These are phyloP conservation scores for Anthophora plumipes DNA, from an alignment of 2,888 invertebrate species.

Conservation along the genomic window DNA sequence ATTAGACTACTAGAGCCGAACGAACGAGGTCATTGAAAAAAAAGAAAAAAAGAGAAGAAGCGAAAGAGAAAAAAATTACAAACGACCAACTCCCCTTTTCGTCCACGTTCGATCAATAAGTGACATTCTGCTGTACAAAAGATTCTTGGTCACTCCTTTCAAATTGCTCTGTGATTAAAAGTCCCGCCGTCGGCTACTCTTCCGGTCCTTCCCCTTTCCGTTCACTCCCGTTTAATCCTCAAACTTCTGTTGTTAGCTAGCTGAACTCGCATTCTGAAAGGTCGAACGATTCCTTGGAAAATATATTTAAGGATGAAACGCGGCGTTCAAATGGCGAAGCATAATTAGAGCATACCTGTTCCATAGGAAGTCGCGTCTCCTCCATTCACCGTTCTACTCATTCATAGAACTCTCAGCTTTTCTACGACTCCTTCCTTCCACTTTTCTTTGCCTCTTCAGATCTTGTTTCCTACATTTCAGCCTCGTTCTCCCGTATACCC, in stretches of 20 bases:
- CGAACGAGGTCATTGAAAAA: constrained; percentile 30
- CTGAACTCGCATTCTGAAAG: neutral
- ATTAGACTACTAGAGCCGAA: constrained; percentile 52
- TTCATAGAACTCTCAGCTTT: constrained; percentile 30
- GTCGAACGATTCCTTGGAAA: constrained; percentile 18
- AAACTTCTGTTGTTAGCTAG: neutral
- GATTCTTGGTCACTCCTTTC: too few species aligned
- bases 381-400: constrained; percentile 44
- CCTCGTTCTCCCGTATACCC: neutral
- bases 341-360: constrained; percentile 55
- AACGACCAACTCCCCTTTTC: constrained; percentile 22
- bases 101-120: constrained; percentile 30
- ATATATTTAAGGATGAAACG: constrained; percentile 36
- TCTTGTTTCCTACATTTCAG: constrained; percentile 24
- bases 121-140: neutral
- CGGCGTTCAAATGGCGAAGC: constrained; percentile 12
- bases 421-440: neutral
- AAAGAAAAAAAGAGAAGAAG: too few species aligned
- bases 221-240: neutral
- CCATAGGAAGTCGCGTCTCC: constrained; percentile 5
- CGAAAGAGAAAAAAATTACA: too few species aligned
- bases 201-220: constrained; percentile 26
- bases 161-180: too few species aligned
- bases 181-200: neutral
- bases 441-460: constrained; percentile 7